Base-by-base conservation (phyloP, 2,888 invertebrate genomes). In the Uropetala carovei region DNA sequence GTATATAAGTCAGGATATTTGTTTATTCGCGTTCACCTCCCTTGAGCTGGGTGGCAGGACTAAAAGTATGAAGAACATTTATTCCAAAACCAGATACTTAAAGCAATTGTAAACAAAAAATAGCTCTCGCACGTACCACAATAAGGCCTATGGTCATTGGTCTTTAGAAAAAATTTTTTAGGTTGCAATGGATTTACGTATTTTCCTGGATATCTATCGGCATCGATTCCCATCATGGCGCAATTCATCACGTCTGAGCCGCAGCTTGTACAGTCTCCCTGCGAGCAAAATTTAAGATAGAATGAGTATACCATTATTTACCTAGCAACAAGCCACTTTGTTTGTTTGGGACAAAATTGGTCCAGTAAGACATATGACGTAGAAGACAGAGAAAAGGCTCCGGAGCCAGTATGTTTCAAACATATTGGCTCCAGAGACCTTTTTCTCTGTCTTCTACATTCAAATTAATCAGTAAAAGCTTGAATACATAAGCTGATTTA, bases 191-290 rank as follows among this genome's bases (percentile, higher is more conserved):
- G 5, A 13, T 10, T n/a, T 1, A 58, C 59, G n/a, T 59, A 9
- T 14, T 27, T 57, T 27, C 85, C 85, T 22, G 85, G 85, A 59
- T 85, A 85, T 85, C 58, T 85, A 16, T 85, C 85, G 0, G 85
- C 85, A 14, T 85, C 85, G n/a, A 85, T 22, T 58, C 85, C 85
- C 85, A 85, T 85, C 59, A 85, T 16, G 9, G 85, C 85, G 27
- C 59, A 85, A 22, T 14, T 14, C 59, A 27, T 27, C 3, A 22
- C 85, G n/a, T 85, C 59, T 7, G 58, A 16, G 3, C 85, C 85
- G 16, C 59, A 59, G 13, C 16, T 22, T 11, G 58, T 58, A 22
- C 85, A 85, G 3, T 27, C 58, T 2, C 85, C 85, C 85, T 85
- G 58, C 10, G 27, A 85, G 27, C n/a, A 58, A 27, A 30, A 0